Evolutionary conservation across 2,113 vertebrate genomes (phyloP).

Genomic region (Helogale parvula): DNA sequence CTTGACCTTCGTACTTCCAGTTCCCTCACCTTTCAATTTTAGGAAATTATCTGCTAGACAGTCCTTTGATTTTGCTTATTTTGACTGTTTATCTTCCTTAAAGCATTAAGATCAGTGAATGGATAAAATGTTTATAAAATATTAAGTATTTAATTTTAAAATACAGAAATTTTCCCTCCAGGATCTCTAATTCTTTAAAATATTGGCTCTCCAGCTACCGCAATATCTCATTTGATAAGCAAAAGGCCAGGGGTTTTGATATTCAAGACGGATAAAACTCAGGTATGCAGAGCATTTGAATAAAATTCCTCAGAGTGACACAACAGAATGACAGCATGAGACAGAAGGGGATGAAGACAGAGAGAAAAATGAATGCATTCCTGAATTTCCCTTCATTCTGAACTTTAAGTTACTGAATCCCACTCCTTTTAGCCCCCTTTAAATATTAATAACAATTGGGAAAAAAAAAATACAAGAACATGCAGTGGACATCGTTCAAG

Average conservation of each 20-base stretch:
- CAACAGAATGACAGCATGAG: neutral
- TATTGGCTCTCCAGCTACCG: neutral
- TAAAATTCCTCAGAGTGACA: slow-evolving; percentile 3
- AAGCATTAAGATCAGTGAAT: slow-evolving; percentile 26
- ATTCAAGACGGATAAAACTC: neutral
- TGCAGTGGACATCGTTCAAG: neutral
- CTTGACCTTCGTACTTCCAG: neutral
- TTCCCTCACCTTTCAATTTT: slow-evolving; percentile 39
- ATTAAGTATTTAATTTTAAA: slow-evolving; percentile 68
- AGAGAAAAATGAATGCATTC: neutral
- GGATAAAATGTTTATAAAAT: slow-evolving; percentile 61
- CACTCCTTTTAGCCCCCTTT: neutral
- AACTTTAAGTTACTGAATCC: neutral
- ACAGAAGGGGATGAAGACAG: neutral
- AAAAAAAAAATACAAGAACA: neutral
- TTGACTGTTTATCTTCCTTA: slow-evolving; percentile 51
- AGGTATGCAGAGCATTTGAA: slow-evolving; percentile 49
- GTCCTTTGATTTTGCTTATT: slow-evolving; percentile 64
- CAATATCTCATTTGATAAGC: slow-evolving; percentile 19
- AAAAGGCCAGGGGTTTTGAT: slow-evolving; percentile 44
- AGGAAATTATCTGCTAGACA: slow-evolving; percentile 27
- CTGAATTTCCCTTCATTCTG: neutral
- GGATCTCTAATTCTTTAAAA: slow-evolving; percentile 46
- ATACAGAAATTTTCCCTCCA: slow-evolving; percentile 26
- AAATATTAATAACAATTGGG: neutral